A percentile compares a stretch with the other conserved stretches of the same genome.
Evolutionary conservation across 2,113 vertebrate species (phyloP).

Genomic region (Rhineura floridana): DNA sequence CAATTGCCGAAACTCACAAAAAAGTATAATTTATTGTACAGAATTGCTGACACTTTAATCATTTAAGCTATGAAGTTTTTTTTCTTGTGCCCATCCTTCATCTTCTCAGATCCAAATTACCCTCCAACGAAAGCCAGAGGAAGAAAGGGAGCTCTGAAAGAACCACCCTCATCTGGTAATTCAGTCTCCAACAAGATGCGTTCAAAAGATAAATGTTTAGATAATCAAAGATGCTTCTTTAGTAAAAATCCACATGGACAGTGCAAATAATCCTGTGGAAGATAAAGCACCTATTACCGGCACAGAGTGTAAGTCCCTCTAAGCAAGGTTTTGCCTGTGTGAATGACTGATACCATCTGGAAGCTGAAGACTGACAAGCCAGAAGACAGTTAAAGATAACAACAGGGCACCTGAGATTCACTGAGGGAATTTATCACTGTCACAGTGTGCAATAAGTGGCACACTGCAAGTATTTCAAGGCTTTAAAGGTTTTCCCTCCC

Average conservation of each 20-base stretch:
- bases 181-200: conserved; percentile 66
- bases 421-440: conserved; percentile 71
- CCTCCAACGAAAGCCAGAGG: conserved; percentile 50
- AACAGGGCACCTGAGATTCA: conserved; percentile 70
- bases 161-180: conserved; percentile 58
- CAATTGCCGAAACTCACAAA: not conserved
- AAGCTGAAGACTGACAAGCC: conserved; percentile 72
- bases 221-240: conserved; percentile 70
- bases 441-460: conserved; percentile 61
- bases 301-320: conserved; percentile 69
- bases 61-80: not conserved
- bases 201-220: conserved; percentile 70
- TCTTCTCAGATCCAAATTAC: conserved; percentile 27
- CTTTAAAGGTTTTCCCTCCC: not conserved
- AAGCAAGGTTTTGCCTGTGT: conserved; percentile 67
- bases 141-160: conserved; percentile 55
- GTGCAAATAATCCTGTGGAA: conserved; percentile 68
- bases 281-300: conserved; percentile 71
- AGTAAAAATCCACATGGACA: conserved; percentile 59
- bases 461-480: conserved; percentile 28
- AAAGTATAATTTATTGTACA: not conserved
- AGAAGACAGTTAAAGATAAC: conserved; percentile 72
- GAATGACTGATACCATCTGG: conserved; percentile 72
- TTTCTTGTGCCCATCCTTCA: not conserved
- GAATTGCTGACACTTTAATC: not conserved